Conservation (phyloP, 2,888 invertebrate genomes). For the Ceraclea dissimilis region DNA sequence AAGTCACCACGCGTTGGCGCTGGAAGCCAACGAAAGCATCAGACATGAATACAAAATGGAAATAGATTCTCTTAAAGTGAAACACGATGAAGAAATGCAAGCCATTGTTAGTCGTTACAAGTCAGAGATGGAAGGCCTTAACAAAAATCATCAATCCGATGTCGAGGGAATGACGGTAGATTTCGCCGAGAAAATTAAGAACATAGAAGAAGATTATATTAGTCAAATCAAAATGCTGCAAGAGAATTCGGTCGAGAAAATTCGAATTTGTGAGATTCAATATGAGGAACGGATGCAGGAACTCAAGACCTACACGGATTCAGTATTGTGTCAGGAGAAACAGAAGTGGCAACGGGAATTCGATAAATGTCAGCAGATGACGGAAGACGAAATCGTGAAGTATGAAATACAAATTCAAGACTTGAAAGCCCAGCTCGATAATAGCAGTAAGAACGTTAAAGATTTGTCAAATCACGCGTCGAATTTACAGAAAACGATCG, state of each 20-base stretch:
- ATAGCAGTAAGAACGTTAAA: conserved; percentile 32
- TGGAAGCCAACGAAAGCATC: conserved; percentile 48
- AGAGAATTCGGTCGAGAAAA: conserved; percentile 41
- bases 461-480: conserved; percentile 3
- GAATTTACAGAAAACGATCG: neutral
- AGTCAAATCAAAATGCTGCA: conserved; percentile 38
- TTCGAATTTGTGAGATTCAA: conserved; percentile 44
- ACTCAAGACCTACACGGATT: conserved; percentile 35
- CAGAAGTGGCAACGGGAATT: conserved; percentile 34
- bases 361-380: conserved; percentile 33
- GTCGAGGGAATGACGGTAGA: conserved; percentile 37
- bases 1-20: conserved; percentile 43
- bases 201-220: conserved; percentile 36
- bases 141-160: conserved; percentile 34
- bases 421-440: conserved; percentile 38
- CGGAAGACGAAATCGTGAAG: conserved; percentile 33
- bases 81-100: conserved; percentile 45
- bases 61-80: conserved; percentile 39
- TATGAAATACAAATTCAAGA: conserved; percentile 34
- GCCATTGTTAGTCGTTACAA: conserved; percentile 36
- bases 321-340: conserved; percentile 30
- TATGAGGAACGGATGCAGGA: conserved; percentile 40
- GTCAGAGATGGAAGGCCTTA: conserved; percentile 36
- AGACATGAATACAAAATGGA: conserved; percentile 44
- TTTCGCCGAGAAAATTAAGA: conserved; percentile 37